These are phyloP conservation scores for Limnephilus marmoratus DNA, from an alignment of 2,888 invertebrate genomes.

Conservation along the genomic window DNA sequence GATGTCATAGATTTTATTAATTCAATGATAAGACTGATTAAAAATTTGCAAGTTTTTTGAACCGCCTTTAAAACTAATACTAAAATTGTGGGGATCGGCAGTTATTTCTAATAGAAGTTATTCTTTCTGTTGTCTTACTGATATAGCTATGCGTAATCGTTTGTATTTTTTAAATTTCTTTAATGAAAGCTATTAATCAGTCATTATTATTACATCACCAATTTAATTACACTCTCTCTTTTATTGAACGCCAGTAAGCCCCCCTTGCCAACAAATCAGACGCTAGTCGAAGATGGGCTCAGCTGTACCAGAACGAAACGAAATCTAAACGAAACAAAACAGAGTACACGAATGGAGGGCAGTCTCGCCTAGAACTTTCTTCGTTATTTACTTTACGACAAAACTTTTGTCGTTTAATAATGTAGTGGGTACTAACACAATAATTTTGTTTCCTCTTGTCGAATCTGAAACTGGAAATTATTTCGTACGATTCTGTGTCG, in stretches of 20 bases:
- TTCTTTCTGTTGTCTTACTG: not conserved
- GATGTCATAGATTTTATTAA: too few relatives aligned
- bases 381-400: not conserved
- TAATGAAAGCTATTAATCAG: not conserved
- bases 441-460: not conserved
- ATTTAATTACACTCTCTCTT: not conserved
- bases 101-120: not conserved
- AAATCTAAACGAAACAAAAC: not conserved
- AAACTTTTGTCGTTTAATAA: not conserved
- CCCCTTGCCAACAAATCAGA: not conserved
- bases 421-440: not conserved
- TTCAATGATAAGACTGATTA: not conserved
- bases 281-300: not conserved
- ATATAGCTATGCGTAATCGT: not conserved
- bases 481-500: not conserved
- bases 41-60: too few relatives aligned
- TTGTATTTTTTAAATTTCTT: not conserved
- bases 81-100: too few relatives aligned
- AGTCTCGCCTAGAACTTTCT: not conserved
- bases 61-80: too few relatives aligned
- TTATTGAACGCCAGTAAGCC: not conserved
- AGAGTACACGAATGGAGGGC: not conserved
- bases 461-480: not conserved
- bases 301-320: not conserved
- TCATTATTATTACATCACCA: not conserved